These are phyloP conservation scores for Phymastichus coffea DNA, from an alignment of 1,140 invertebrate species.

Conservation along the genomic window DNA sequence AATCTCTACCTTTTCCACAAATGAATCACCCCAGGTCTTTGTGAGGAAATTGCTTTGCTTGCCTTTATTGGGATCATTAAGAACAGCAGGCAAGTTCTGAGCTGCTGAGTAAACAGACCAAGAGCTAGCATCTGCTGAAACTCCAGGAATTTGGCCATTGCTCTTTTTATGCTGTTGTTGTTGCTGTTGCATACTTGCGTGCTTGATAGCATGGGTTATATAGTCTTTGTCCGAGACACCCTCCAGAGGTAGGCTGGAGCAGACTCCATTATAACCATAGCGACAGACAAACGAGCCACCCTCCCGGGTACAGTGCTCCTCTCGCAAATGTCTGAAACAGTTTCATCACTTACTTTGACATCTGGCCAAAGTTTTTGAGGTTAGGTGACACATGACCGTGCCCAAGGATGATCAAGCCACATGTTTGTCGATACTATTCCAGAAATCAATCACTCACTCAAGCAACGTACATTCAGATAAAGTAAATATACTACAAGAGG, in stretches of 20 bases:
- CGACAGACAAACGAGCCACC: slow-evolving; percentile 86
- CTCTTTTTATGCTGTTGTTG: slow-evolving; percentile 43
- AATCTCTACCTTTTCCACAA: slow-evolving; percentile 80
- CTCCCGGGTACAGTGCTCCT: slow-evolving; percentile 81
- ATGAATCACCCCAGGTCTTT: slow-evolving; percentile 95
- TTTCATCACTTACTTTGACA: slow-evolving; percentile 5
- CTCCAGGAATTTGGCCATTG: slow-evolving; percentile 47
- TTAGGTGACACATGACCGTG: slow-evolving; percentile 6
- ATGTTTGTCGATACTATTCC: background rate
- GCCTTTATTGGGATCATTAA: slow-evolving; percentile 91
- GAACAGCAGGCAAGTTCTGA: slow-evolving; percentile 93
- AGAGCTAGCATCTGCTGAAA: slow-evolving; percentile 50
- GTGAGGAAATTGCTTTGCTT: slow-evolving; percentile 94
- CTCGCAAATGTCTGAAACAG: slow-evolving; percentile 70
- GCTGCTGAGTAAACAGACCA: slow-evolving; percentile 81
- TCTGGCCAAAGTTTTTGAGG: background rate
- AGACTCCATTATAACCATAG: slow-evolving; percentile 87
- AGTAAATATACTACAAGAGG: background rate
- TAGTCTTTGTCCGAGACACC: slow-evolving; percentile 88
- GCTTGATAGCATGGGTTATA: slow-evolving; percentile 79
- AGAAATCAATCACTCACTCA: background rate
- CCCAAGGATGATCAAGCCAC: too few species aligned
- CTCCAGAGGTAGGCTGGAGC: slow-evolving; percentile 81
- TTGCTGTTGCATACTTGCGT: slow-evolving; percentile 69
- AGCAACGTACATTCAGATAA: background rate